Evolutionary conservation across 2,888 invertebrate genomes (phyloP).

Genomic region (Pogonocherus hispidulus): DNA sequence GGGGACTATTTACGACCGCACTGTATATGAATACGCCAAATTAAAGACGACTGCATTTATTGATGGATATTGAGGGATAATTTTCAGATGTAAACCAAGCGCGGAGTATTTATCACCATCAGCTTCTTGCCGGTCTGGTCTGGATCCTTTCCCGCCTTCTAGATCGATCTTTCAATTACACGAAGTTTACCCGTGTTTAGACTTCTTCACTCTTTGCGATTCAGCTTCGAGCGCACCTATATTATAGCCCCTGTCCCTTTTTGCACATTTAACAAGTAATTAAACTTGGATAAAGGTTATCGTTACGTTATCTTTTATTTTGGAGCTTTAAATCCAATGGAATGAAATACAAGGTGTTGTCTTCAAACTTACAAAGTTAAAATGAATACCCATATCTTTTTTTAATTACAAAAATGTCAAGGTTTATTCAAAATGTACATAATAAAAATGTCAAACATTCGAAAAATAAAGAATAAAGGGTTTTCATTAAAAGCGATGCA

Average conservation of each 20-base stretch:
- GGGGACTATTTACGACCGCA: no score
- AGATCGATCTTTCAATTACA: conserved; percentile 39
- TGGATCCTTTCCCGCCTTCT: conserved; percentile 32
- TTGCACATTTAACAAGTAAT: neutral
- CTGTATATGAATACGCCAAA: no score
- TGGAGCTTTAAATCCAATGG: neutral
- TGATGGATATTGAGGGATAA: conserved; percentile 36
- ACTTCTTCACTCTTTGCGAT: conserved; percentile 19
- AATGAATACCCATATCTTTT: no score
- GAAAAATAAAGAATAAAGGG: no score
- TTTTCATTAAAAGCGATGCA: no score
- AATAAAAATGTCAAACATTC: no score
- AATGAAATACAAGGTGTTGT: neutral
- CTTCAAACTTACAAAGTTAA: no score
- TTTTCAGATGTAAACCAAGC: conserved; percentile 42
- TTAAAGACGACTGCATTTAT: conserved; percentile 30
- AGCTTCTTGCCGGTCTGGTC: conserved; percentile 34
- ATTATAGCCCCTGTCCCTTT: neutral
- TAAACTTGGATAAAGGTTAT: neutral
- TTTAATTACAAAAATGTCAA: no score
- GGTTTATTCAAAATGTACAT: no score
- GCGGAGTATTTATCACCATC: conserved; percentile 34
- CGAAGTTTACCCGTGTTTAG: conserved; percentile 33
- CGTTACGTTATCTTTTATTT: neutral
- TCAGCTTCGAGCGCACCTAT: neutral